Percentiles rank a stretch among this genome's conserved stretches.
These are phyloP conservation scores for Cinclus mexicanus DNA, from an alignment of 2,113 vertebrate species.

Conservation along the genomic window DNA sequence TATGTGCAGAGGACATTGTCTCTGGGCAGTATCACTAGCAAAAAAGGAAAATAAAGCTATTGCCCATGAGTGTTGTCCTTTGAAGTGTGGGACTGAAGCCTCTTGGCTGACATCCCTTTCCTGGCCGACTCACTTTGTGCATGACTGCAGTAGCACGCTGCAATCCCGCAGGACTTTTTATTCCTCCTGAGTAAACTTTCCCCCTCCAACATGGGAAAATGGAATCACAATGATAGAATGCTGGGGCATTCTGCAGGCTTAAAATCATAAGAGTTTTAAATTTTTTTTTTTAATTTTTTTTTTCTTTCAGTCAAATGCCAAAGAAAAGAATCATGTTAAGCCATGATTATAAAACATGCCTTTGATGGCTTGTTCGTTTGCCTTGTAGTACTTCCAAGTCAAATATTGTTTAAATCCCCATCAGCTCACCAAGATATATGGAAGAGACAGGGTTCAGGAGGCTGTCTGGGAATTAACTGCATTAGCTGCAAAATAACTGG, in stretches of 20 bases:
- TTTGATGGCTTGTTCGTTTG: constrained; percentile 27
- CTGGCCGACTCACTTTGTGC: not conserved
- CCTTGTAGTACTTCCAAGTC: constrained; percentile 33
- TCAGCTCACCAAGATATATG: not conserved
- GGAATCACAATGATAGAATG: constrained; percentile 27
- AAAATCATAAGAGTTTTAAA: constrained; percentile 12
- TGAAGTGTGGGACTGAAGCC: constrained; percentile 14
- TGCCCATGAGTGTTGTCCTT: constrained; percentile 16
- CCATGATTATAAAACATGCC: constrained; percentile 29
- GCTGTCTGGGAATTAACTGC: not conserved
- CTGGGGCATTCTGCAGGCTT: constrained; percentile 36
- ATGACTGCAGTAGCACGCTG: constrained; percentile 19
- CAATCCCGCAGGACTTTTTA: constrained; percentile 52
- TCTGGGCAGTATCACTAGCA: not conserved
- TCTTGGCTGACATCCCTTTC: constrained; percentile 11
- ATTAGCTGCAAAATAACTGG: not conserved
- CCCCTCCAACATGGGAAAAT: constrained; percentile 41
- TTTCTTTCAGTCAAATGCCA: constrained; percentile 1
- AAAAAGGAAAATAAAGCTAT: not conserved
- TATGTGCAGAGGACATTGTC: not conserved
- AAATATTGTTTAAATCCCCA: constrained; percentile 41
- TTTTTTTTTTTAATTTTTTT: not conserved
- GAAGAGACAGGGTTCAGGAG: not conserved
- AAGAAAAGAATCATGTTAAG: constrained; percentile 47
- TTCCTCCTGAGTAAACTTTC: constrained; percentile 39